Base-by-base conservation (phyloP, 2,888 invertebrate genomes). In the Cremastobaeus sp. region DNA sequence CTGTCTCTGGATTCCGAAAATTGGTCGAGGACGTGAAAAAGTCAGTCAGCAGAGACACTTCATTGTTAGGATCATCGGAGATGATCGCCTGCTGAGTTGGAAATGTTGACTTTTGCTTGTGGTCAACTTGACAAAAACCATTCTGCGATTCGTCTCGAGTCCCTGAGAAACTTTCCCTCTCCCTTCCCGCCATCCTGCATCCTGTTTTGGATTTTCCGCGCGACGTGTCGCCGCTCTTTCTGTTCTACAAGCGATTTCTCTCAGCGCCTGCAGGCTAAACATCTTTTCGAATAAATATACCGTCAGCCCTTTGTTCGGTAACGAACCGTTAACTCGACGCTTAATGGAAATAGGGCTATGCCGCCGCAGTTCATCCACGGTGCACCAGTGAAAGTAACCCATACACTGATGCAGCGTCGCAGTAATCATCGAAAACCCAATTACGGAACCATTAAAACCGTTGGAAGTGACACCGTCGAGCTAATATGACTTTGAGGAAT, bases 271-370 rank as follows among this genome's bases (percentile, higher is more conserved):
- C 66, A 83, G 84, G 81, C 83, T 84, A 82, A 76, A 82, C 84
- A 83, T 80, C 85, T 82, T 85, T 85, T 84, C 83, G 82, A 64
- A 75, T 77, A 77, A 83, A 81, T 84, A 82, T 79, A 77, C 48
- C 65, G 43, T 25, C 25, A 77, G 74, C 74, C 74, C 76, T 80
- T 79, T 79, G 84, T 85, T 83, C 81, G 78, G 78, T 79, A 81
- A 84, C 83, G 82, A 86, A 86, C 84, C 85, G 85, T 85, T 85
- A 85, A 85, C 83, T 85, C 78, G 82, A 81, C 81, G 80, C 81
- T 83, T 85, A 86, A 86, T 85, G 78, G 81, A 55, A 73, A 77
- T 32, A 14, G 59, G 37, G 52, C 34, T 39, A 11, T n/a, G 41
- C 25, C 21, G 25, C 37, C 11, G 11, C 12, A 11, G 34, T 11